Conservation (phyloP, 2,797 vertebrate genomes). For the Apodemus agrarius region DNA sequence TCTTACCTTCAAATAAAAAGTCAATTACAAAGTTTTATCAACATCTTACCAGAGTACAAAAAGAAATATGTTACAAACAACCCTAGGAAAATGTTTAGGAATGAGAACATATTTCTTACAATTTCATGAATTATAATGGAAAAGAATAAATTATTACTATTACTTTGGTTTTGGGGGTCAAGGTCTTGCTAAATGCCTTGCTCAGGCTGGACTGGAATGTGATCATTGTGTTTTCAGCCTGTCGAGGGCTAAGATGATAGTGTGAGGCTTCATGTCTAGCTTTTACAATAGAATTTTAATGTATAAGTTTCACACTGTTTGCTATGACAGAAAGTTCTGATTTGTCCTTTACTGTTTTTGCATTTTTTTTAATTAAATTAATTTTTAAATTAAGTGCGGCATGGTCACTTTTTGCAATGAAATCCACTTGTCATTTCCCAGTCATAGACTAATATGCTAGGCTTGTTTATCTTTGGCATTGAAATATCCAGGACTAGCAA, state of each 20-base stretch:
- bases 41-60: conserved; percentile 58
- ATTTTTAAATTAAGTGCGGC: conserved; percentile 5
- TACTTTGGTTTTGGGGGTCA: not conserved
- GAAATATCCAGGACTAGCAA: not conserved
- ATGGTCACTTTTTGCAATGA: not conserved
- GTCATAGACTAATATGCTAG: not conserved
- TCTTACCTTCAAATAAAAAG: conserved; percentile 35
- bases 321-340: conserved; percentile 26
- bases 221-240: not conserved
- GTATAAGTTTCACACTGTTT: conserved; percentile 52
- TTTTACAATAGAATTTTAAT: conserved; percentile 21
- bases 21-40: conserved; percentile 34
- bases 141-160: not conserved
- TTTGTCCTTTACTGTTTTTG: not conserved
- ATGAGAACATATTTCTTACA: not conserved
- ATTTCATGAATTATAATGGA: conserved; percentile 30
- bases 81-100: not conserved
- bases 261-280: not conserved
- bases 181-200: not conserved
- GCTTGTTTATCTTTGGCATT: not conserved
- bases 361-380: not conserved
- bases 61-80: not conserved
- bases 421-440: not conserved
- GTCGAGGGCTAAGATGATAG: not conserved
- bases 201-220: not conserved